phyloP scores from a whole-genome alignment of 2,888 invertebrate species.

The Pandemis corylana region DNA sequence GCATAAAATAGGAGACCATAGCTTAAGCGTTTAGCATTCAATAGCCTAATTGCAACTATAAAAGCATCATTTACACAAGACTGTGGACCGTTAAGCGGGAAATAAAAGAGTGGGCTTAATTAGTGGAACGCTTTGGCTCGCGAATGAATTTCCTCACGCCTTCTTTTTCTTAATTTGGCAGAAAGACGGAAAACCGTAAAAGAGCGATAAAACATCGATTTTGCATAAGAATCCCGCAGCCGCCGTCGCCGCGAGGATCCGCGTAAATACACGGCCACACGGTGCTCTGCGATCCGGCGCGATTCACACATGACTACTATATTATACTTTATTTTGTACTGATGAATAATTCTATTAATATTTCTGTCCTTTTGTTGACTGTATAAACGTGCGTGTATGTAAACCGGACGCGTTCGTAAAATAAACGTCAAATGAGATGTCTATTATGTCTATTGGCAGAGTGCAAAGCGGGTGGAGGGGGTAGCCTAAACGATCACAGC shows the following conservation, averaged over 20 bases:
- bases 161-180: conserved; percentile 64
- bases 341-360: too few relatives aligned
- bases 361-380: too few relatives aligned
- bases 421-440: too few relatives aligned
- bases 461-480: too few relatives aligned
- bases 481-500: too few relatives aligned
- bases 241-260: conserved; percentile 34
- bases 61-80: conserved; percentile 51
- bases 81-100: conserved; percentile 61
- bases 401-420: too few relatives aligned
- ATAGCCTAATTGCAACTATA: conserved; percentile 40
- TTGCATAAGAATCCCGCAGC: conserved; percentile 66
- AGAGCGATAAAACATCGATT: conserved; percentile 70
- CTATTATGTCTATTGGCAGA: too few relatives aligned
- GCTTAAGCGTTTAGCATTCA: conserved; percentile 21
- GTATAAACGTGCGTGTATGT: too few relatives aligned
- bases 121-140: conserved; percentile 69
- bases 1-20: neutral
- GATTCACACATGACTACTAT: neutral
- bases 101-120: conserved; percentile 66
- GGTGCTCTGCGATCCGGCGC: neutral
- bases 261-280: conserved; percentile 40
- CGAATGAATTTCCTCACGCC: conserved; percentile 65
- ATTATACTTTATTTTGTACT: too few relatives aligned
- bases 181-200: conserved; percentile 63